These are phyloP conservation scores for Hydractinia echinata DNA, from an alignment of 30 jellyfish, hydroid and myxozoan species.

Conservation along the genomic window DNA sequence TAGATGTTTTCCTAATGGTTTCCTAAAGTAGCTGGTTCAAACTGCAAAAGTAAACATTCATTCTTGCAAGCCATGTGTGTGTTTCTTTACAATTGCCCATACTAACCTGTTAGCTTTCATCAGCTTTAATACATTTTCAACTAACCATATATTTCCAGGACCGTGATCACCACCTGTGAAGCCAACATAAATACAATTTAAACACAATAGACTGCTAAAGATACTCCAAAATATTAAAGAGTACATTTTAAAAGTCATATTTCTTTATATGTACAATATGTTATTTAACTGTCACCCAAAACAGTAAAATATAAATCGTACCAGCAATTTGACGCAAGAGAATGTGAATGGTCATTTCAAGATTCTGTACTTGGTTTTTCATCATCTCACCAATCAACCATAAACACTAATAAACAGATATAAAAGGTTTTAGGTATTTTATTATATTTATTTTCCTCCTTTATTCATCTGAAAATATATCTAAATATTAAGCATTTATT, in stretches of 20 bases:
- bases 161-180: constrained; percentile 81
- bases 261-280: too few species aligned
- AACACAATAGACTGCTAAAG: too few species aligned
- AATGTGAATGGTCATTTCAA: constrained; percentile 55
- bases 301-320: constrained; percentile 4
- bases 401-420: constrained; percentile 43
- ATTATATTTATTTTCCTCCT: not conserved
- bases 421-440: not conserved
- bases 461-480: not conserved
- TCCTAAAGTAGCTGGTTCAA: too few species aligned
- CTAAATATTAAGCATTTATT: not conserved
- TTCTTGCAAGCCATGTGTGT: too few species aligned
- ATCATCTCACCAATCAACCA: constrained; percentile 97
- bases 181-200: not conserved
- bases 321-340: constrained; percentile 90
- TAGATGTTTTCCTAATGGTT: too few species aligned
- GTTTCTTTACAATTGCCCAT: too few species aligned
- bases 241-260: too few species aligned
- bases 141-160: constrained; percentile 68
- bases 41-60: too few species aligned
- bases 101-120: constrained; percentile 76
- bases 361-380: constrained; percentile 64
- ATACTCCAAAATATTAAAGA: too few species aligned
- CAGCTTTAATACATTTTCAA: constrained; percentile 65
- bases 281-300: too few species aligned